Percentiles rank a stretch among this genome's conserved stretches.
Conservation (phyloP, 2,113 vertebrate species). For the Recurvirostra avosetta region DNA sequence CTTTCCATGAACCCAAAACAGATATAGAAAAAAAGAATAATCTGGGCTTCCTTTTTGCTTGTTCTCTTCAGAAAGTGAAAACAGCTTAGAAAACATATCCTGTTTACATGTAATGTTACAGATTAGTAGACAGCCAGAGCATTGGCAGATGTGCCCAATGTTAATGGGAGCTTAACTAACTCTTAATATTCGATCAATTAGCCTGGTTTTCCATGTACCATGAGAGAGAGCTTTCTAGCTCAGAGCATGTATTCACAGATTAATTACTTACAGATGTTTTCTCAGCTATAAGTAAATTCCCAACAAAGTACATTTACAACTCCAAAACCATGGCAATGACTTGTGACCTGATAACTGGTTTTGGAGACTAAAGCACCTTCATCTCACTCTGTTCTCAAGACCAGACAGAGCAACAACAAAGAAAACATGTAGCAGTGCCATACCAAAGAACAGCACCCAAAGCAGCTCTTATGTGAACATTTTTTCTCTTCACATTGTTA, state of each 20-base stretch:
- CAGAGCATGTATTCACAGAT: not conserved
- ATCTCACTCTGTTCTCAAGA: not conserved
- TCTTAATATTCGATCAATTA: not conserved
- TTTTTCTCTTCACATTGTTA: not conserved
- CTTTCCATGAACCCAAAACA: not conserved
- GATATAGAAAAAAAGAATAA: not conserved
- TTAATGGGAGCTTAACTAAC: not conserved
- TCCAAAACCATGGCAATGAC: not conserved
- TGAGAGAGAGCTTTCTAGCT: not conserved
- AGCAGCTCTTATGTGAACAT: not conserved
- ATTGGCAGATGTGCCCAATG: not conserved
- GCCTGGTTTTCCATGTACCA: not conserved
- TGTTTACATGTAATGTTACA: not conserved
- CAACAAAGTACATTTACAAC: not conserved
- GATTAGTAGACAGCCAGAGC: not conserved
- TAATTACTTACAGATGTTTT: not conserved
- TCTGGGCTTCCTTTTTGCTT: not conserved
- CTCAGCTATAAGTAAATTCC: not conserved
- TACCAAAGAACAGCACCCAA: not conserved
- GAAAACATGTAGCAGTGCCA: not conserved
- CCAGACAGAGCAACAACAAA: not conserved
- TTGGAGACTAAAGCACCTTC: not conserved
- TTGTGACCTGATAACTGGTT: not conserved
- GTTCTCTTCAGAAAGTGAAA: not conserved
- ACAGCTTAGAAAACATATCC: not conserved